Base-by-base conservation (phyloP, 2,797 vertebrate species). In the Pogonophryne albipinna region DNA sequence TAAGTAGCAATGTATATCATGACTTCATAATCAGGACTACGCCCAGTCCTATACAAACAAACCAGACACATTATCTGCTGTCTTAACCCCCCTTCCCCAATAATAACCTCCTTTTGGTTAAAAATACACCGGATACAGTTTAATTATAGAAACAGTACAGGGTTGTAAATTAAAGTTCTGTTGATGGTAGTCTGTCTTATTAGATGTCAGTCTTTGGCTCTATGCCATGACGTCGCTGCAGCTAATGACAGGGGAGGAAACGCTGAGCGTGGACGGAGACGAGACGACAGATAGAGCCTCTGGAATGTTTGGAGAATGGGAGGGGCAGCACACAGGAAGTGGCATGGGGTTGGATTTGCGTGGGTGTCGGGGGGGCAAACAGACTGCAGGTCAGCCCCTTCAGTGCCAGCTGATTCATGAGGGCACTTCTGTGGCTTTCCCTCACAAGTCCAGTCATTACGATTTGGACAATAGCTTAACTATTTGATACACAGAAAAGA, bases 291-390 rank as follows among this genome's bases (percentile, higher is more conserved):
- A 89, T 87, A 58, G 47, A 42, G 70, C n/a, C 42, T 74, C 67
- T 75, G 87, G 87, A 87, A 92, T 91, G 87, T 89, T 91, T 88
- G 20, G 49, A 83, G 51, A 78, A 79, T 77, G 73, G 79, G 76
- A 77, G 86, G 85, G 68, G 71, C 55, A 76, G 75, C 81, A 80
- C 71, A 81, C 73, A 90, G 90, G 91, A 93, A 92, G 82, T 86
- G 85, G 79, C 74, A 68, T 17, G 49, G 83, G 60, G 57, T 77
- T 65, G 62, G 61, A 85, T 78, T 83, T 64, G 68, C 44, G 69
- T 78, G 85, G 61, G 56, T 79, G 80, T 71, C 15, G 10, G 62
- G 31, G 34, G 34, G 34, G 69, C 65, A 59, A n/a, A 64, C 17
- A 64, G 52, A 75, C 13, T n/a, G 63, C 64, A 67, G 73, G 78